phyloP scores from a whole-genome alignment of 2,797 vertebrate species.

The Thaleichthys pacificus region DNA sequence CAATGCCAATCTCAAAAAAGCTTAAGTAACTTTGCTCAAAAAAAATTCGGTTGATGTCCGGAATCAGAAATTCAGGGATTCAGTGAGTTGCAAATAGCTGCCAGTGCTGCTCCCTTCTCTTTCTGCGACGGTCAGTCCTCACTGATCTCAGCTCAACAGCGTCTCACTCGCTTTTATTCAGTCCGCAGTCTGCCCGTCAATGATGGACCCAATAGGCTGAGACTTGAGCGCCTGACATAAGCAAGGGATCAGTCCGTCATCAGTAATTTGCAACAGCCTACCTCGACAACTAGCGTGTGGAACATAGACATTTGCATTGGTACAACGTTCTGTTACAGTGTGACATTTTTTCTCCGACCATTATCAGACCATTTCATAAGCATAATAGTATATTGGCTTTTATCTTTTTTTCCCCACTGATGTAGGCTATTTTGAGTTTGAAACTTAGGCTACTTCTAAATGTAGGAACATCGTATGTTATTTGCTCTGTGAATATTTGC shows the following conservation, averaged over 20 bases:
- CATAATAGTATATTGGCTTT: no score
- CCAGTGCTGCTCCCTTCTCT: constrained; percentile 26
- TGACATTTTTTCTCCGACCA: background rate
- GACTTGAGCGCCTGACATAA: constrained; percentile 65
- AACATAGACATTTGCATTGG: constrained; percentile 38
- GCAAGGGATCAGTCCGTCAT: constrained; percentile 28
- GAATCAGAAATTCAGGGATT: constrained; percentile 41
- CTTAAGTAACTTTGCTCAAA: constrained; percentile 18
- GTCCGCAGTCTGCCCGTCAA: constrained; percentile 72
- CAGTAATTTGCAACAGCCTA: background rate
- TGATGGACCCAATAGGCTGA: constrained; percentile 69
- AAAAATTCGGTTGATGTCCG: constrained; percentile 42
- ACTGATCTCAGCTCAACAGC: constrained; percentile 61
- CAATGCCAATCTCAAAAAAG: constrained; percentile 1
- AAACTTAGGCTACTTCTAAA: no score
- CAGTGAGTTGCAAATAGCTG: constrained; percentile 49
- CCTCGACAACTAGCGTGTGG: constrained; percentile 43
- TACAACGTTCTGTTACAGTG: background rate
- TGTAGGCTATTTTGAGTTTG: no score
- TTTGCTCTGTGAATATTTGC: no score
- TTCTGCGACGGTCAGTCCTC: constrained; percentile 34
- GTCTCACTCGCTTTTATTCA: constrained; percentile 72
- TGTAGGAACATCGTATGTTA: no score
- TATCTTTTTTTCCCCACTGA: no score
- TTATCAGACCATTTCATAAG: no score